A percentile compares a stretch with the other conserved stretches of the same genome.
Evolutionary conservation across 2,888 invertebrate species (phyloP).

Genomic region (Trilocha varians): DNA sequence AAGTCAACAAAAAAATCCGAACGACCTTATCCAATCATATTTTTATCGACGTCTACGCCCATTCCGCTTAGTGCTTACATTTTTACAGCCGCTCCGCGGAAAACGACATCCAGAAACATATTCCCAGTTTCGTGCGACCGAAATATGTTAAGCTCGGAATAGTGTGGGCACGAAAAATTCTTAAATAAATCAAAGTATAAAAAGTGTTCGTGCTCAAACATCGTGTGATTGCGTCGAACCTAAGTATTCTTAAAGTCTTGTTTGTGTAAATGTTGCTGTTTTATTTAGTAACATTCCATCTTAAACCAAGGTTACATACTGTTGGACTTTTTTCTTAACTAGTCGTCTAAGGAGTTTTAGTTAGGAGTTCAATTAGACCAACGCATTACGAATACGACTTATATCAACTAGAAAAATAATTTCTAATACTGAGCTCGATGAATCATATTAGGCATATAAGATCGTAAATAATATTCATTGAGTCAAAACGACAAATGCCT

Average conservation of each 20-base stretch:
- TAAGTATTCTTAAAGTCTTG: neutral
- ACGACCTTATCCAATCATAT: conserved; percentile 3
- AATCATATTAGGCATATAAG: conserved; percentile 15
- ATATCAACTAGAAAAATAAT: too few relatives aligned
- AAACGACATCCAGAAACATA: conserved; percentile 13
- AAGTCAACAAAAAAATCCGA: neutral
- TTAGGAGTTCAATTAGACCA: too few relatives aligned
- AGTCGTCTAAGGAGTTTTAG: too few relatives aligned
- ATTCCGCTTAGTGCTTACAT: conserved; percentile 5
- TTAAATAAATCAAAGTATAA: neutral
- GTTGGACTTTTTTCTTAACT: too few relatives aligned
- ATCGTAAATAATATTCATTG: conserved; percentile 30
- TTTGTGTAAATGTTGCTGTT: too few relatives aligned
- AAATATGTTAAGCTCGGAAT: neutral
- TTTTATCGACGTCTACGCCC: neutral
- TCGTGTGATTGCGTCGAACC: neutral
- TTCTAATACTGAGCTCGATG: neutral
- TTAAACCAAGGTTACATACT: too few relatives aligned
- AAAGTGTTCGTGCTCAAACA: neutral
- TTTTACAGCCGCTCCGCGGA: conserved; percentile 10
- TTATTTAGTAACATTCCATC: too few relatives aligned
- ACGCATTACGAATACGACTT: too few relatives aligned
- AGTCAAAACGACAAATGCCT: conserved; percentile 34
- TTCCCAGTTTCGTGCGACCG: conserved; percentile 3
- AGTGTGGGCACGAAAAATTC: neutral